Evolutionary conservation across 2,797 vertebrate genomes (phyloP), one percentile per base, ranked within the genome.

Genomic region (Cuculus canorus): DNA sequence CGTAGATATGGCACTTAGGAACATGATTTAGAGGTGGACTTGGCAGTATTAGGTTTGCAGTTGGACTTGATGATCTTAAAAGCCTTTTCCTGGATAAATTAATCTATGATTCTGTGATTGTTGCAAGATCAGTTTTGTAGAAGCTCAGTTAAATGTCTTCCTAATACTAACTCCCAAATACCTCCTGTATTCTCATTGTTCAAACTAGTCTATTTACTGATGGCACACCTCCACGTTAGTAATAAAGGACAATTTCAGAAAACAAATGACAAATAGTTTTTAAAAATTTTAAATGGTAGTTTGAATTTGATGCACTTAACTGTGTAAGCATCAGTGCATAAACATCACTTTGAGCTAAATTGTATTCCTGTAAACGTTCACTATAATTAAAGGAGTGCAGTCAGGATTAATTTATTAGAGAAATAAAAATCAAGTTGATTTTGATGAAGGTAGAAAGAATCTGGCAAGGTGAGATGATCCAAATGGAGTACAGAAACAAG

Each of bases 351-450:
- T 43, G 30, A 93, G 7, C 3, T 35, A 80, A 64, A 18, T 52
- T 75, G 73, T 61, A 18, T 53, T 82, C 24, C 37, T 87, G 48
- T 69, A 72, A n/a, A 3, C 63, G 19, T 35, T 87, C 10, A 30
- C 25, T 68, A 5, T 64, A 57, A 45, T 57, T 78, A 66, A 7
- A 73, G 32, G 82, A 68, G 12, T 35, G 15, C 10, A 64, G 32
- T 54, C 22, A 61, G 53, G 17, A 52, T 66, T 30, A 61, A 54
- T 86, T 65, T 86, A 28, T 88, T 75, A 47, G 77, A 21, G 37
- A 81, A 91, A 35, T 39, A 65, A 69, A 86, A 33, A 7, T 81
- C 24, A 48, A 5, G 79, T 91, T 92, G n/a, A 59, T 86, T 93
- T 85, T 76, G 57, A 41, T 30, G 9, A 33, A 65, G 19, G 21